Conservation (phyloP, 30 jellyfish, hydroid and myxozoan species). For the Aurelia aurita region DNA sequence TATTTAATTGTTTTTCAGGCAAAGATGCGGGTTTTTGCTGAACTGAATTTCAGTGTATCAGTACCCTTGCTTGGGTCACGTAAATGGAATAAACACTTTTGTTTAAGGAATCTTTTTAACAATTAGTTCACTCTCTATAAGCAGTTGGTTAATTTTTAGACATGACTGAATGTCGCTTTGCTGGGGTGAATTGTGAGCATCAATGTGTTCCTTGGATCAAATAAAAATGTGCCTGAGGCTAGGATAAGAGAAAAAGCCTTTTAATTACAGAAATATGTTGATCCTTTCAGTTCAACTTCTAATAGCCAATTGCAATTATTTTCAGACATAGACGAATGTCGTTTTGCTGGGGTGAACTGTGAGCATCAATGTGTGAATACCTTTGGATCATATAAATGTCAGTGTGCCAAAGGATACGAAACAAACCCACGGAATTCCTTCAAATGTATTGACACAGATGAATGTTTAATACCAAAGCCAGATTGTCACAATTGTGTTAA, state of each 20-base stretch:
- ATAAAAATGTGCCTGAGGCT: no score
- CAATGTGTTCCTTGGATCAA: no score
- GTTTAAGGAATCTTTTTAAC: no score
- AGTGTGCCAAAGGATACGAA: slow-evolving; percentile 54
- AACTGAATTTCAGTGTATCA: no score
- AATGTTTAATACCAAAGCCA: slow-evolving; percentile 71
- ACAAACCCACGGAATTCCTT: slow-evolving; percentile 4
- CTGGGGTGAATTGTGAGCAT: slow-evolving; percentile 63
- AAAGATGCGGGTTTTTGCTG: no score
- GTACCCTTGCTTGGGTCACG: no score
- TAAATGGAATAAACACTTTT: no score
- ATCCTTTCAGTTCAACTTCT: background rate
- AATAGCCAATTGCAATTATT: background rate
- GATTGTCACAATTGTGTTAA: slow-evolving; percentile 81
- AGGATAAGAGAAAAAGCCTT: no score
- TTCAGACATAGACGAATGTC: slow-evolving; percentile 75
- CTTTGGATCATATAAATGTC: slow-evolving; percentile 69
- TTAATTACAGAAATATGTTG: background rate
- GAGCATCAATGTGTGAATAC: slow-evolving; percentile 59
- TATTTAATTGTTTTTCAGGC: no score
- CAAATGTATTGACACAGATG: slow-evolving; percentile 77
- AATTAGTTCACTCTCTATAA: no score
- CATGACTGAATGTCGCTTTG: slow-evolving; percentile 51
- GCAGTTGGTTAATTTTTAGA: slow-evolving; percentile 40
- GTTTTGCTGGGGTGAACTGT: slow-evolving; percentile 36